phyloP scores from a whole-genome alignment of 2,797 vertebrate species.

The Champsocephalus gunnari region DNA sequence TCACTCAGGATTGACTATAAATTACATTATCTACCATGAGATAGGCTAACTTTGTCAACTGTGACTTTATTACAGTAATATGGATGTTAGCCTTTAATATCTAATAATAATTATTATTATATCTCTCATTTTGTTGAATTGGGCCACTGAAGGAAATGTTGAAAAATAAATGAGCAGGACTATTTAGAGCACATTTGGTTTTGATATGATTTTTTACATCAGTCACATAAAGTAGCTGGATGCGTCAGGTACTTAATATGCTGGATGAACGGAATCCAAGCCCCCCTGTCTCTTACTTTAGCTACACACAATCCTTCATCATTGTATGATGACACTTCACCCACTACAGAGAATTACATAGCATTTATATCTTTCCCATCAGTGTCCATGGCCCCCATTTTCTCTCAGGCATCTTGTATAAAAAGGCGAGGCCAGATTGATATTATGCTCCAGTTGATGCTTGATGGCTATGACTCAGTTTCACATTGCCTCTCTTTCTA shows the following conservation, averaged over 20 bases:
- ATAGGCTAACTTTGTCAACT: too few species aligned
- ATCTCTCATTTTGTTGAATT: too few species aligned
- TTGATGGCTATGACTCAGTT: constrained; percentile 11
- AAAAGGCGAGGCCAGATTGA: background rate
- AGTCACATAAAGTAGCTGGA: background rate
- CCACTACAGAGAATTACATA: background rate
- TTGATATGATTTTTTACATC: background rate
- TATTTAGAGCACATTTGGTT: too few species aligned
- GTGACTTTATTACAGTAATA: too few species aligned
- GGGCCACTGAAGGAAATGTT: too few species aligned
- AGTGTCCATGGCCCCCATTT: background rate
- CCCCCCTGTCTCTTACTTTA: background rate
- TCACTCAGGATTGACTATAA: too few species aligned
- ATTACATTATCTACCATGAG: too few species aligned
- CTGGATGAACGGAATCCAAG: background rate
- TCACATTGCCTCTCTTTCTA: constrained; percentile 9
- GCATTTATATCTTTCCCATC: background rate
- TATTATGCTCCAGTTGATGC: constrained; percentile 5
- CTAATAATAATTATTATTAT: too few species aligned
- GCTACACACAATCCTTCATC: background rate
- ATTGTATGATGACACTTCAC: background rate
- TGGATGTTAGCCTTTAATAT: too few species aligned
- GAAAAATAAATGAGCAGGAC: too few species aligned
- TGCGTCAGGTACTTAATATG: background rate
- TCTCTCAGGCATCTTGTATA: background rate